Conservation (phyloP, 2,888 invertebrate species). For the Trachelus tabidus region DNA sequence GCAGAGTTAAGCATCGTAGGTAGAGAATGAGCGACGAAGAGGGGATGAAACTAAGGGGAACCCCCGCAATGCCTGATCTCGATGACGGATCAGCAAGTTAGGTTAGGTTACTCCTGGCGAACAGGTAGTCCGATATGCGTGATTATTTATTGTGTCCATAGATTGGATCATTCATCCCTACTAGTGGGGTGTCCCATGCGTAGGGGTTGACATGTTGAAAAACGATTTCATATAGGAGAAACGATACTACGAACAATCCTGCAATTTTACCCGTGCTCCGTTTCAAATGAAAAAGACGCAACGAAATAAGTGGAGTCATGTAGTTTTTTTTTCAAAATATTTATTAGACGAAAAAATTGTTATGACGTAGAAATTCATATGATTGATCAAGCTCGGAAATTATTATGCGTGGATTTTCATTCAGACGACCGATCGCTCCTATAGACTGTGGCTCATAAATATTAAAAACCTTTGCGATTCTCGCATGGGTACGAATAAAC, state of each 20-base stretch:
- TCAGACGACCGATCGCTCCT: too few relatives aligned
- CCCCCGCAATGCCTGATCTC: conserved; percentile 25
- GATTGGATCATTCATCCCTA: conserved; percentile 54
- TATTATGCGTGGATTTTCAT: too few relatives aligned
- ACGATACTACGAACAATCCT: background rate
- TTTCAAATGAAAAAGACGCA: background rate
- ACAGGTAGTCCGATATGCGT: conserved; percentile 41
- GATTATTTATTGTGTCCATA: conserved; percentile 52
- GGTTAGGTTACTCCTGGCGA: conserved; percentile 32
- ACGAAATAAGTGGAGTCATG: too few relatives aligned
- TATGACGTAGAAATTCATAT: too few relatives aligned
- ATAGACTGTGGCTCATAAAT: background rate
- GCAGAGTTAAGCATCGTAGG: background rate
- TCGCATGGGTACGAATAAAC: conserved; percentile 9
- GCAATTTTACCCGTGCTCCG: background rate
- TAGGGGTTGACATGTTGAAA: background rate
- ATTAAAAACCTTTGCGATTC: background rate
- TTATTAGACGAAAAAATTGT: too few relatives aligned
- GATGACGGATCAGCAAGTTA: conserved; percentile 51
- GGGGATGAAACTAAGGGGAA: conserved; percentile 5
- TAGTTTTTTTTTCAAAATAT: too few relatives aligned
- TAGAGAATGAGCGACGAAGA: conserved; percentile 27
- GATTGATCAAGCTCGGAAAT: too few relatives aligned
- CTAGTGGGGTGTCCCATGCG: conserved; percentile 30
- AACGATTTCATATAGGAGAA: background rate